Evolutionary conservation across 2,888 invertebrate species (phyloP), one percentile per base, ranked within the genome.

Genomic region (Dione vanillae): DNA sequence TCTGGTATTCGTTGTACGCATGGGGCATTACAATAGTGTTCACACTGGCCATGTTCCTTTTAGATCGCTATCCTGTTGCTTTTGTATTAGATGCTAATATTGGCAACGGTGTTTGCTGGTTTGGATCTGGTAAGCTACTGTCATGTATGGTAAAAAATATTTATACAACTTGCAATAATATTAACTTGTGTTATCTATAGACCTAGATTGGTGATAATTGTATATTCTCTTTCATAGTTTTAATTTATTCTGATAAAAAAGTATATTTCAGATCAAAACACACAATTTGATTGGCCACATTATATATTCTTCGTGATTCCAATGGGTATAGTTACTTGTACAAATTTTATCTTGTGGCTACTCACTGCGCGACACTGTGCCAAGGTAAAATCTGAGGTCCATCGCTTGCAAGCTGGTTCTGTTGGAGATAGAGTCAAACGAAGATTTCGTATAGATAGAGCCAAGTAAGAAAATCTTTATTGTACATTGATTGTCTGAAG

Each of bases 361-460:
- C 86, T 96, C 77, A 97, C 97, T 0, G 94, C 96, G 2, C 87
- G 94, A 11, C 95, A 96, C 79, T 96, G 96, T 80, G 95, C 95
- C 75, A 94, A 94, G 77, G 96, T 96, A 3, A 96, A 96, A 86
- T 94, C 95, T 0, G 97, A 97, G 86, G 96, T 97, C 76, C 94
- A 94, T 75, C 94, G 94, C 35, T 94, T 96, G 89, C 95, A 95
- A 77, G 95, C 95, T 45, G 94, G 95, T 0, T 94, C 95, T 49
- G 90, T 93, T 10, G 94, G 94, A 6, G 96, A 95, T 65, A 92
- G 95, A 0, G 92, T 94, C 43, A 95, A 94, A 80, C 92, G 91
- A 78, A 92, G 94, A 71, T 96, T 96, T 81, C 94, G 94, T 62
- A 93, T 95, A 59, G 96, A 96, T 79, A 95, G 94, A 85, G 95